Evolutionary conservation across 1,140 invertebrate genomes (phyloP).

Genomic region (Bombyx mandarina): DNA sequence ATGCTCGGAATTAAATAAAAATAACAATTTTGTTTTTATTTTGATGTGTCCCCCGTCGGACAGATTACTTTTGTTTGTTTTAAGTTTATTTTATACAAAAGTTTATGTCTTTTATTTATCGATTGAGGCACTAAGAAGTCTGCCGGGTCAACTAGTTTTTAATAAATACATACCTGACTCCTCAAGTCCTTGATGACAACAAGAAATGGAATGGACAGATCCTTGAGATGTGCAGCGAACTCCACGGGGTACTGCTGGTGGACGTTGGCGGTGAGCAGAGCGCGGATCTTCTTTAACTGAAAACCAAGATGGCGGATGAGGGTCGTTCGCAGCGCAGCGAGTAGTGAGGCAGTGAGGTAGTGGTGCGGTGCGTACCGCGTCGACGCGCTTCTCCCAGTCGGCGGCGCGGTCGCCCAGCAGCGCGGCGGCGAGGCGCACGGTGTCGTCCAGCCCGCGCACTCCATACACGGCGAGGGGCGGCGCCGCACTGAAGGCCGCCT

Average conservation of each 20-base stretch:
- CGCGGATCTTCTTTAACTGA: slow-evolving; percentile 88
- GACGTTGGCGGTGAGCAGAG: slow-evolving; percentile 85
- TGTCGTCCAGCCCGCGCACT: slow-evolving; percentile 86
- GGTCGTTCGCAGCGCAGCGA: neutral
- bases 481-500: slow-evolving; percentile 87
- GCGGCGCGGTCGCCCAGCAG: slow-evolving; percentile 84
- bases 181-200: slow-evolving; percentile 91
- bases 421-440: slow-evolving; percentile 82
- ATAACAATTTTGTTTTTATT: too few relatives aligned
- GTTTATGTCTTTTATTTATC: too few relatives aligned
- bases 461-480: slow-evolving; percentile 88
- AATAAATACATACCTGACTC: slow-evolving; percentile 71
- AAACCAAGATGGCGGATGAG: neutral
- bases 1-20: too few relatives aligned
- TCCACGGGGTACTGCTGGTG: slow-evolving; percentile 85
- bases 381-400: slow-evolving; percentile 94
- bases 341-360: neutral
- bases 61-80: too few relatives aligned
- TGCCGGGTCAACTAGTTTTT: neutral
- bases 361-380: slow-evolving; percentile 76
- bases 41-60: too few relatives aligned
- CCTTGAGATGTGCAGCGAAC: slow-evolving; percentile 84
- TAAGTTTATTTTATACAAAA: too few relatives aligned
- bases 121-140: too few relatives aligned
- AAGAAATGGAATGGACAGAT: slow-evolving; percentile 85